Base-by-base conservation (phyloP, 64 coral and sea anemone species). In the Actinia equina region DNA sequence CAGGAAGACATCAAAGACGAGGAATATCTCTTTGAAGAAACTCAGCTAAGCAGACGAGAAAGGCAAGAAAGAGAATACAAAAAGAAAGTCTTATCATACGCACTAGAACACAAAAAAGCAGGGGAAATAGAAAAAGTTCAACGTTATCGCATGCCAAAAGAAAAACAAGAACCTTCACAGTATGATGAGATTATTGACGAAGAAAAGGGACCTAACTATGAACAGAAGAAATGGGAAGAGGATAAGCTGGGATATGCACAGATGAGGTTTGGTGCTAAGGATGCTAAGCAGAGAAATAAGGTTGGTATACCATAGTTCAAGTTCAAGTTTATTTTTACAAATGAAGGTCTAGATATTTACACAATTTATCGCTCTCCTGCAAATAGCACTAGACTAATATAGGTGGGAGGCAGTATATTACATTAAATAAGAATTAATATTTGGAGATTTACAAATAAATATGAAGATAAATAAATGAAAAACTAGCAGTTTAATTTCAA, bases 221-320 rank as follows among this genome's bases (percentile, higher is more conserved):
- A 99, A 80, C 97, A 99, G 83, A 99, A 99, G n/a, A 95, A 99
- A 70, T 99, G 97, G 97, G 97, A 99, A 77, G 97, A 99, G 14
- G 97, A 99, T 22, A 99, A 99, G 43, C 82, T 99, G 80, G 93
- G 85, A 3, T 88, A 99, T 83, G 97, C 97, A 56, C 88, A 90
- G 44, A 95, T 94, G 97, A 95, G 87, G 26, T 90, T 99, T 89
- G 97, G 97, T 80, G 97, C 97, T 14, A 99, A 95, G 71, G 97
- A 99, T 91, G 97, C 97, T 16, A 99, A 93, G 84, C 44, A 95
- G 16, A 99, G 94, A 71, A 99, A 88, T 19, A 99, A 99, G 93
- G 97, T 98, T 53, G 7, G 25, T 76, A 56, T 11, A 74, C 65
- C n/a, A n/a, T n/a, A n/a, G n/a, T n/a, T n/a, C n/a, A n/a, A n/a